Evolutionary conservation across 92 coral and sea anemone species (phyloP).

Genomic region (Epizoanthus scotinus): DNA sequence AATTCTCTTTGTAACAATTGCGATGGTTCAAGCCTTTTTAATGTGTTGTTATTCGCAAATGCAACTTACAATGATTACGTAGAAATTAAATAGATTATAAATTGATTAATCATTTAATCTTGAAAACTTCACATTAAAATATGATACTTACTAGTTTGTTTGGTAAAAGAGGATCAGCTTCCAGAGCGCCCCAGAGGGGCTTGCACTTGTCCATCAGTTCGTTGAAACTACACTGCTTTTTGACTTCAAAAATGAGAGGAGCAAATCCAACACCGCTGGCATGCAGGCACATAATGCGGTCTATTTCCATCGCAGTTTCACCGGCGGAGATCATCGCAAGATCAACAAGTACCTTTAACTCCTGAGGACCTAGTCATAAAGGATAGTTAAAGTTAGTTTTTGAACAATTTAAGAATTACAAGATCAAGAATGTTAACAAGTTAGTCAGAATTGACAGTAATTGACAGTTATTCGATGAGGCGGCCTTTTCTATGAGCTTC

Average conservation of each 20-base stretch:
- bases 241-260: slow-evolving; percentile 55
- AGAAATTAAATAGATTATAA: too few species aligned
- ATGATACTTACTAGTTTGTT: slow-evolving; percentile 38
- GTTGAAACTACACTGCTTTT: slow-evolving; percentile 30
- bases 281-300: slow-evolving; percentile 57
- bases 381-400: neutral
- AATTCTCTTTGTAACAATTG: too few species aligned
- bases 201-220: slow-evolving; percentile 46
- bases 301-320: slow-evolving; percentile 63
- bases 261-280: slow-evolving; percentile 65
- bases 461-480: too few species aligned
- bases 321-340: slow-evolving; percentile 74
- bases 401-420: neutral
- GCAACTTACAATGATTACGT: too few species aligned
- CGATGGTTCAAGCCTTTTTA: too few species aligned
- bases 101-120: too few species aligned
- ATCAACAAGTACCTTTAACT: slow-evolving; percentile 67
- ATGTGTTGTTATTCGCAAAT: too few species aligned
- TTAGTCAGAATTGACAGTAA: too few species aligned
- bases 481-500: too few species aligned
- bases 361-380: slow-evolving; percentile 18
- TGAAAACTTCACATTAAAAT: too few species aligned
- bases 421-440: too few species aligned
- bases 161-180: slow-evolving; percentile 40
- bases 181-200: slow-evolving; percentile 59